Percentiles rank a stretch among this genome's conserved stretches.
Conservation (phyloP, 2,888 invertebrate genomes). For the Microchrysa polita region DNA sequence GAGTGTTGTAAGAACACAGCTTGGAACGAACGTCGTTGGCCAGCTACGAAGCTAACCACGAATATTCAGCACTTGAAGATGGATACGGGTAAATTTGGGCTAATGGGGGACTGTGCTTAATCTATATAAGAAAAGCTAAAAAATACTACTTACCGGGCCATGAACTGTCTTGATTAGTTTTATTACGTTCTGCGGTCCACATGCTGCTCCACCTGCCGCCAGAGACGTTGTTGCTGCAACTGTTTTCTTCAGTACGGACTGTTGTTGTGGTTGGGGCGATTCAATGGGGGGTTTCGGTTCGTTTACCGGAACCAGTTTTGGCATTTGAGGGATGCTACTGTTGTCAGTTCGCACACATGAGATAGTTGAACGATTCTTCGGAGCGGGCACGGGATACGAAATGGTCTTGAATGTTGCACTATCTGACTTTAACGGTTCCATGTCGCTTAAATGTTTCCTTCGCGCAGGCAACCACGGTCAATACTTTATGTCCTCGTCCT, state of each 20-base stretch:
- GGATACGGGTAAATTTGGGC: no score
- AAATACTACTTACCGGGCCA: constrained; percentile 48
- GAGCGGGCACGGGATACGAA: not conserved
- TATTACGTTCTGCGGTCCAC: constrained; percentile 26
- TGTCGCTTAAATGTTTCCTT: not conserved
- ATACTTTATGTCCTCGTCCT: no score
- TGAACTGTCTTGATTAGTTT: constrained; percentile 45
- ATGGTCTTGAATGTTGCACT: not conserved
- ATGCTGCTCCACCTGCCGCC: not conserved
- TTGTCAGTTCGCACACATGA: not conserved
- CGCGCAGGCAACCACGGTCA: no score
- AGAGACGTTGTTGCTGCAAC: constrained; percentile 16
- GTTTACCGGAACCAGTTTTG: constrained; percentile 35
- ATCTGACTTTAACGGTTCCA: constrained; percentile 20
- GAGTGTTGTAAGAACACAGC: not conserved
- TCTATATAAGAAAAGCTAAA: no score
- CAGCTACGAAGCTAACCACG: no score
- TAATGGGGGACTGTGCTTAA: no score
- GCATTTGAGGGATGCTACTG: constrained; percentile 30
- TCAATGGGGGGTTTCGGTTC: constrained; percentile 29
- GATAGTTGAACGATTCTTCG: not conserved
- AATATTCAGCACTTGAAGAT: no score
- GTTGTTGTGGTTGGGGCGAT: constrained; percentile 38
- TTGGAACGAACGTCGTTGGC: not conserved
- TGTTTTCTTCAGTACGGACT: constrained; percentile 44